phyloP scores from a whole-genome alignment of 2,113 vertebrate genomes.

The Apeltes quadracus region DNA sequence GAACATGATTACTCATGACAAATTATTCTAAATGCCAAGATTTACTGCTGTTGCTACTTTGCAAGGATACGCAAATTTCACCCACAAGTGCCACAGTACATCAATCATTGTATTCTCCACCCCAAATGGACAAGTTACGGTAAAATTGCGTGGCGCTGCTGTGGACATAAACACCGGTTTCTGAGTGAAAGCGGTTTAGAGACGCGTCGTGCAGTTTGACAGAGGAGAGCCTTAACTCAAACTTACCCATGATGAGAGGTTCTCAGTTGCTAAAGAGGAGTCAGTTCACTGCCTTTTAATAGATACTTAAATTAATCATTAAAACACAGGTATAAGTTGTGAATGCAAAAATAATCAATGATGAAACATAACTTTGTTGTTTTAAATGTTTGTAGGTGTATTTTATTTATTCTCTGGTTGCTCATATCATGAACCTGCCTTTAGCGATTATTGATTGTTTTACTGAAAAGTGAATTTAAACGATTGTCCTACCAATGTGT shows the following conservation, averaged over 20 bases:
- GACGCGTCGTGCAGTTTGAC: no score
- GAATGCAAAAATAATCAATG: neutral
- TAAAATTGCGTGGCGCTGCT: no score
- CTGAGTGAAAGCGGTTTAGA: neutral
- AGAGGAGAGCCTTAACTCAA: no score
- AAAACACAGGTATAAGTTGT: neutral
- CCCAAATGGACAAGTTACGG: neutral
- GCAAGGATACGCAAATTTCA: neutral
- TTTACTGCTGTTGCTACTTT: neutral
- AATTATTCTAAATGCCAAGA: neutral
- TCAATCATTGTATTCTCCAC: neutral
- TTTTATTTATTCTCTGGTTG: neutral
- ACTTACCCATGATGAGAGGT: no score
- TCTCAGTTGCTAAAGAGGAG: no score
- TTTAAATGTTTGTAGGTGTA: neutral
- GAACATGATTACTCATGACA: neutral
- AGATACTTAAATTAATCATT: neutral
- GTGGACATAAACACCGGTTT: no score
- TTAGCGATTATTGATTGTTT: neutral
- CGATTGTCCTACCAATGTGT: neutral
- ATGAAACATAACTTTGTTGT: neutral
- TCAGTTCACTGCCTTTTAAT: no score
- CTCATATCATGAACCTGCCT: neutral
- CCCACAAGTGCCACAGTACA: neutral
- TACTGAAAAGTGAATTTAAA: neutral